Evolutionary conservation across 2,888 invertebrate species (phyloP), one percentile per base, ranked within the genome.

Genomic region (Lepidonotus clava): DNA sequence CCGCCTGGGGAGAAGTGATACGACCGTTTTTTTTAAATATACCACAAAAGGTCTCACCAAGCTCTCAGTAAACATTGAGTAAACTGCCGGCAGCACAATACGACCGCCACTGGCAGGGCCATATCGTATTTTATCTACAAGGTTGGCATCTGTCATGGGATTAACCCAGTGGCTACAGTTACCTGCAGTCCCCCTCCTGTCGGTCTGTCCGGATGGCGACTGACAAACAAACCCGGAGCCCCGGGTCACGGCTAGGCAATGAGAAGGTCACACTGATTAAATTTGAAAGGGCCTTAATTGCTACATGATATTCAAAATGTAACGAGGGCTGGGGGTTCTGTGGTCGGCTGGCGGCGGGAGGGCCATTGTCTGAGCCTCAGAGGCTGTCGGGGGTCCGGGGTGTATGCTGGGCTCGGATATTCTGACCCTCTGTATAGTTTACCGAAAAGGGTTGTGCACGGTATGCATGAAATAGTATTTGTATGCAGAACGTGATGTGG

Each of bases 211-310:
- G 18, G 53, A 53, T 53, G 53, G 53, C 53, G 1, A 32, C 28
- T 28, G 28, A 24, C 28, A 11, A 56, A 56, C 56, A 61, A 61
- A 61, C 28, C 61, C 24, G 28, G n/a, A 28, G 61, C 61, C 8
- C 11, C 61, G 38, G 76, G 76, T 76, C 76, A 76, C 18, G 40
- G 5, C n/a, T n/a, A n/a, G n/a, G n/a, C n/a, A n/a, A n/a, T n/a
- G n/a, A n/a, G 36, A 40, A 76, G 76, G 76, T 38, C 36, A 76
- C 76, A n/a, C 76, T 24, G 40, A 76, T 76, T 40, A 76, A 76
- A 40, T 40, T 36, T 40, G 38, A 76, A 36, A 40, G 38, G 76
- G 76, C 40, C 24, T 76, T 76, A 76, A 76, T 76, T 76, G 76
- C 76, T 76, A 76, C 76, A 76, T 40, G 76, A 76, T 76, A 76